Percentiles rank a stretch among this genome's conserved stretches.
Conservation (phyloP, 2,888 invertebrate species). For the Machimus atricapillus region DNA sequence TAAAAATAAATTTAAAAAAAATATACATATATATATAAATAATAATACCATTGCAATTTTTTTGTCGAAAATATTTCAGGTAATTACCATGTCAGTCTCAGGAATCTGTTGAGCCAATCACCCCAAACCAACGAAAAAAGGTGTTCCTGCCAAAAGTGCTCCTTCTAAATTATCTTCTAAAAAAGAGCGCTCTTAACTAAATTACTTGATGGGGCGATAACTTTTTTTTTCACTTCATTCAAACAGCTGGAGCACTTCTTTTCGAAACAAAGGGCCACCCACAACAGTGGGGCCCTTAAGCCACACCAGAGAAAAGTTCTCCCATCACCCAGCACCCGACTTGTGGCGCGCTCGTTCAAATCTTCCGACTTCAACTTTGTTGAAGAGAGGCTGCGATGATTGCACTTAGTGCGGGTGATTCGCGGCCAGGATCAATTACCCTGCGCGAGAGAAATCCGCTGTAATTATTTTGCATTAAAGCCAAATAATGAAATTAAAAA, state of each 20-base stretch:
- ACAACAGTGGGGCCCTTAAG: background rate
- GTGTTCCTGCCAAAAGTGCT: background rate
- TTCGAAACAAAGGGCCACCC: background rate
- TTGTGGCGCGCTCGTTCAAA: background rate
- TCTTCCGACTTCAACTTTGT: background rate
- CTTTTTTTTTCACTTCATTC: background rate
- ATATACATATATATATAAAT: too few relatives aligned
- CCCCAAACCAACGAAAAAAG: background rate
- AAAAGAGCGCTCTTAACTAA: background rate
- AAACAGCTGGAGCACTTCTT: background rate
- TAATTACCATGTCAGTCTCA: background rate
- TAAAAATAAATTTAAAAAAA: too few relatives aligned
- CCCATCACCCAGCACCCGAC: background rate
- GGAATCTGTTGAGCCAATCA: background rate
- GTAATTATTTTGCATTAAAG: conserved; percentile 23
- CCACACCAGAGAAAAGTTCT: background rate
- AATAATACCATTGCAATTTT: background rate
- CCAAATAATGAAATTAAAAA: conserved; percentile 15
- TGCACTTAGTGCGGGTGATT: background rate
- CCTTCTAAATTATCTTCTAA: background rate
- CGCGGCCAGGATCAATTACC: background rate
- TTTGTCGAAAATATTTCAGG: background rate
- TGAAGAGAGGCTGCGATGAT: background rate
- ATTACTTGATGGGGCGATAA: background rate
- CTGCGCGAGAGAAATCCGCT: background rate